These are phyloP conservation scores for Sarcophaga bullata DNA, from an alignment of 1,140 invertebrate genomes.

Conservation along the genomic window DNA sequence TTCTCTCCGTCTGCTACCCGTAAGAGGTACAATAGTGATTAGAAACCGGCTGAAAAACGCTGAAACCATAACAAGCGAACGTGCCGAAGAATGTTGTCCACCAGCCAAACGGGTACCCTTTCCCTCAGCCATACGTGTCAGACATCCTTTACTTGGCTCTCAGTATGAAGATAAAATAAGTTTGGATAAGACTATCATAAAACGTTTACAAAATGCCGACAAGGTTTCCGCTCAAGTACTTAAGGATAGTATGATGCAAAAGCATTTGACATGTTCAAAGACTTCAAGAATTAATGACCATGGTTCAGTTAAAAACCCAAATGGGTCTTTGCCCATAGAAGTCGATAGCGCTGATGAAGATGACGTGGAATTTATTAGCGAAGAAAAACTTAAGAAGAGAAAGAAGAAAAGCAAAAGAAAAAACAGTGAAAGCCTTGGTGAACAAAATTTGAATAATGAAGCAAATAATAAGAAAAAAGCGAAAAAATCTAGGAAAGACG, in stretches of 20 bases:
- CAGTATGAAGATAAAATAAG: slow-evolving; percentile 43
- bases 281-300: background rate
- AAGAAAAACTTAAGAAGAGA: slow-evolving; percentile 42
- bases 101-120: slow-evolving; percentile 31
- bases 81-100: slow-evolving; percentile 28
- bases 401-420: slow-evolving; percentile 23
- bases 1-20: slow-evolving; percentile 35
- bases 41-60: slow-evolving; percentile 41
- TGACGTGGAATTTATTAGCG: background rate
- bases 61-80: slow-evolving; percentile 35
- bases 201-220: slow-evolving; percentile 42
- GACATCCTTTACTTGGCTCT: slow-evolving; percentile 45
- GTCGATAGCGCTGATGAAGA: slow-evolving; percentile 40
- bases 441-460: background rate
- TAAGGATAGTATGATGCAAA: background rate
- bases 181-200: background rate
- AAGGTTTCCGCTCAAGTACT: slow-evolving; percentile 28
- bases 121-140: slow-evolving; percentile 40
- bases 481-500: slow-evolving; percentile 40
- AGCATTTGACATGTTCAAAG: background rate
- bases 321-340: background rate
- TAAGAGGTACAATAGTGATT: slow-evolving; percentile 44
- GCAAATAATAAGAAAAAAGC: slow-evolving; percentile 37
- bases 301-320: background rate
- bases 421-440: background rate